Base-by-base conservation (phyloP, 2,113 vertebrate genomes). In the Rhea pennata region DNA sequence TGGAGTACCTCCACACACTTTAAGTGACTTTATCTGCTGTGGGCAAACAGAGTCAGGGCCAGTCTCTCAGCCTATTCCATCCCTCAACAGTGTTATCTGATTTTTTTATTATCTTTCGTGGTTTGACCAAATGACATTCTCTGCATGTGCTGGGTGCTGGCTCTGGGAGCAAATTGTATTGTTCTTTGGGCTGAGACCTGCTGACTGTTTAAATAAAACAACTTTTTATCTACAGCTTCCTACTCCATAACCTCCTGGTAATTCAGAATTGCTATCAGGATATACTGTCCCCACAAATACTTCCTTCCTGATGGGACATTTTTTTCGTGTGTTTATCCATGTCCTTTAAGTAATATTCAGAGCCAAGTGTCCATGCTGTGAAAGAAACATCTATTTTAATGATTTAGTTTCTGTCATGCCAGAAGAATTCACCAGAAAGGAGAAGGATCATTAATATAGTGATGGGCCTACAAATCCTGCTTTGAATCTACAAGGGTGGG, bases 311-410 rank as follows among this genome's bases (percentile, higher is more conserved):
- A 93, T 89, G 95, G 53, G 91, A 84, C 62, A 76, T 92, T 95
- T 90, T 90, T 96, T 89, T 91, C 33, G 72, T 93, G 67, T 96
- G 94, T 96, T 97, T 97, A 89, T 40, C 33, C 94, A 73, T 86
- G 94, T 76, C 70, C 95, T 96, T 94, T 88, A 94, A 90, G 78
- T 78, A 90, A 95, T 72, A 74, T 70, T 93, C 81, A 82, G 67
- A 87, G 51, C 75, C 92, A 95, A 95, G 92, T 50, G 42, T 44
- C 88, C 92, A 69, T 88, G 87, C 95, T 94, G 75, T 91, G 94
- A 96, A 39, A 87, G 70, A 93, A 92, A 84, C 92, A 94, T n/a
- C 4, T 87, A 84, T 93, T 95, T 94, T 84, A 90, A 92, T 81
- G 46, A n/a, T 91, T 93, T 82, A 27, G 13, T 36, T 91, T 96